A percentile compares a stretch with the other conserved stretches of the same genome.
These are phyloP conservation scores for Brachionus plicatilis DNA, from an alignment of 1,140 invertebrate genomes.

Conservation along the genomic window DNA sequence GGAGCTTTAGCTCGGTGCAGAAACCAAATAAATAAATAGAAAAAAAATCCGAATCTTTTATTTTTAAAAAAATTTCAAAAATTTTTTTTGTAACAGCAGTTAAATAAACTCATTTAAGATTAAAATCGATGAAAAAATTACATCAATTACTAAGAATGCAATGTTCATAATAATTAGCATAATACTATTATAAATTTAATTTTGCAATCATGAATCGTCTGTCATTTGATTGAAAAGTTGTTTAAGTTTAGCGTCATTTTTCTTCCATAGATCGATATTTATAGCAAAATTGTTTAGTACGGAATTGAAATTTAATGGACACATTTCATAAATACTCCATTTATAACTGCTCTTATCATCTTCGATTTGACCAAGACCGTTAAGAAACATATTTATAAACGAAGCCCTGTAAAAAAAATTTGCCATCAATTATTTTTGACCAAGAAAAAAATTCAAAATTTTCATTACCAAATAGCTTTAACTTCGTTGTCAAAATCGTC, in stretches of 20 bases:
- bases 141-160: not conserved
- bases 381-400: slow-evolving; percentile 20
- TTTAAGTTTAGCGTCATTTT: not conserved
- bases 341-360: not conserved
- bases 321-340: not conserved
- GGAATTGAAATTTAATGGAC: not conserved
- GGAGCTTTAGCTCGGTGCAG: no score
- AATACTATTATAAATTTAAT: no score
- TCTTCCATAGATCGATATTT: slow-evolving; percentile 5
- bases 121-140: not conserved
- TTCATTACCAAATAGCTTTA: slow-evolving; percentile 13
- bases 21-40: no score
- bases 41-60: not conserved
- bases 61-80: not conserved
- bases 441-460: not conserved
- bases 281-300: not conserved
- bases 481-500: slow-evolving; percentile 9
- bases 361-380: not conserved
- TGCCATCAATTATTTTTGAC: not conserved
- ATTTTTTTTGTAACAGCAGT: not conserved
- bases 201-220: not conserved
- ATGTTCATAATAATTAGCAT: not conserved
- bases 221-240: not conserved
- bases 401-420: not conserved
- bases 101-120: not conserved